phyloP scores from a whole-genome alignment of 35 echinoderm and acorn worm species.

The Amphiura filiformis region DNA sequence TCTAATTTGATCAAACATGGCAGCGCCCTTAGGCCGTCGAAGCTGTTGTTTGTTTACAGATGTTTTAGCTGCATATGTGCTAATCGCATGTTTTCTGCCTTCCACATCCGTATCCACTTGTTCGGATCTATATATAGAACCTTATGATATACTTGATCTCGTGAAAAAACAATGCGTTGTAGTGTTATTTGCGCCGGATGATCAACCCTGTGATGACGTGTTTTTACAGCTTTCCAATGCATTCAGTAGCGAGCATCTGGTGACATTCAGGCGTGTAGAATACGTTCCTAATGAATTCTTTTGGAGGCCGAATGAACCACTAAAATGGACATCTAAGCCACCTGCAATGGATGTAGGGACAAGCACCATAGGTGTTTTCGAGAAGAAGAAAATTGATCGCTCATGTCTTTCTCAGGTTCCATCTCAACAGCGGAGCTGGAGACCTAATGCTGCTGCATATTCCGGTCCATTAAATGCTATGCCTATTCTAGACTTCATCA shows the following conservation, averaged over 20 bases:
- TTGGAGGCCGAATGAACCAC: neutral
- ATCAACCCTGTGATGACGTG: neutral
- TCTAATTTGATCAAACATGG: too few species aligned
- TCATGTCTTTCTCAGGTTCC: too few species aligned
- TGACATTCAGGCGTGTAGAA: conserved; percentile 20
- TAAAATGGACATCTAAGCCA: neutral
- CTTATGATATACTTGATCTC: neutral
- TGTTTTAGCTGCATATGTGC: neutral
- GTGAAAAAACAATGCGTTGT: conserved; percentile 25
- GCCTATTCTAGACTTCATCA: conserved; percentile 61
- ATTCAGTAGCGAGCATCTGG: neutral
- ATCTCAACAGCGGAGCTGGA: too few species aligned
- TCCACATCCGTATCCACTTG: too few species aligned
- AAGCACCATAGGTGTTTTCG: conserved; percentile 53
- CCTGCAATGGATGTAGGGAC: neutral
- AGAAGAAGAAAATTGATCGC: conserved; percentile 55
- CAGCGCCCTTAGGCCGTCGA: neutral
- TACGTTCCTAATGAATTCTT: neutral
- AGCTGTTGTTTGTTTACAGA: neutral
- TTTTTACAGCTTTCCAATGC: neutral
- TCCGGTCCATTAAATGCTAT: conserved; percentile 1
- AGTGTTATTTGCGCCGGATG: conserved; percentile 14
- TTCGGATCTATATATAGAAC: neutral
- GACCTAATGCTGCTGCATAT: conserved; percentile 53
- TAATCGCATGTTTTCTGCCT: neutral